Conservation (phyloP, 2,797 vertebrate genomes). For the Macrochelys suwanniensis region DNA sequence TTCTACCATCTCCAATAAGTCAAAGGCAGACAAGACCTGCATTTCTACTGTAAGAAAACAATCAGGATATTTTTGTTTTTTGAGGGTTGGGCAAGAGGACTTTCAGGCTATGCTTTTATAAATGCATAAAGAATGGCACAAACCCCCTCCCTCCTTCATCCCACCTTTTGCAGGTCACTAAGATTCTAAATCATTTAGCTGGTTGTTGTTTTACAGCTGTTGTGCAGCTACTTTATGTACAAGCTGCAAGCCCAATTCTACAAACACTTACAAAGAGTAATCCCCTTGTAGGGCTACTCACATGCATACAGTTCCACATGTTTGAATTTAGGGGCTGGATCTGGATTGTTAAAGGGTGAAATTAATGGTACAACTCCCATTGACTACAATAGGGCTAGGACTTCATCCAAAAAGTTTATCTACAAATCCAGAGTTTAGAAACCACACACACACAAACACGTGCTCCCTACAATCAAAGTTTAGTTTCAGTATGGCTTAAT, state of each 20-base stretch:
- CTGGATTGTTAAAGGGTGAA: background rate
- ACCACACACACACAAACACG: background rate
- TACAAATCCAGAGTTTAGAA: background rate
- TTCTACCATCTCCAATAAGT: background rate
- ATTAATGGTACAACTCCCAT: background rate
- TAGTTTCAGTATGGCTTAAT: background rate
- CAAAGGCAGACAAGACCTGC: background rate
- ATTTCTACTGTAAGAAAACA: background rate
- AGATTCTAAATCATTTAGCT: too few relatives aligned
- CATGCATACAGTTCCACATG: background rate
- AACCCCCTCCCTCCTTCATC: background rate
- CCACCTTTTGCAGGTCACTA: background rate
- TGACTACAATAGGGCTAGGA: background rate
- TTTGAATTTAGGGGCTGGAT: background rate
- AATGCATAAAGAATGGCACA: background rate
- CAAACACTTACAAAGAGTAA: background rate
- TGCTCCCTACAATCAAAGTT: background rate
- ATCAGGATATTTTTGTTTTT: background rate
- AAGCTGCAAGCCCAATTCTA: background rate
- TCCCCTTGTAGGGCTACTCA: background rate
- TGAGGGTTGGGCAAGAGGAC: background rate
- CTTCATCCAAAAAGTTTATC: background rate
- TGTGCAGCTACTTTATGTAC: background rate
- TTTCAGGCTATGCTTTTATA: background rate
- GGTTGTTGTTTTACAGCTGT: too few relatives aligned